Evolutionary conservation across 2,113 vertebrate species (phyloP).

Genomic region (Melospiza melodia): DNA sequence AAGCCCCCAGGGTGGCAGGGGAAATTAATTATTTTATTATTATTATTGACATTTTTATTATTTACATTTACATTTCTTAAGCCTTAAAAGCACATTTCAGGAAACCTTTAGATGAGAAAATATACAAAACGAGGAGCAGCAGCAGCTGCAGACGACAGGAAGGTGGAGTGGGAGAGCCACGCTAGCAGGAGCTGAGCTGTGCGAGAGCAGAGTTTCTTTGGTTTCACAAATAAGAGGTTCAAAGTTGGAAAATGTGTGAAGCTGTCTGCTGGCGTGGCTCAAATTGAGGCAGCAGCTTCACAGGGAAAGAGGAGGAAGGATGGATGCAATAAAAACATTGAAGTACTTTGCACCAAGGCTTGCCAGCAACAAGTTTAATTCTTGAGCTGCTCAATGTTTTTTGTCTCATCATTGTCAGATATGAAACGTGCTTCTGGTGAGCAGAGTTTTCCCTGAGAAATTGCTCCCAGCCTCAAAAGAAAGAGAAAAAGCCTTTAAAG

Average conservation of each 20-base stretch:
- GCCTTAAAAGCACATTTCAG: background rate
- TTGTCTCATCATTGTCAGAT: background rate
- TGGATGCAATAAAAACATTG: background rate
- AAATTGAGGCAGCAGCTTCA: background rate
- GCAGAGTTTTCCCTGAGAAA: background rate
- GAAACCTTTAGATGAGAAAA: background rate
- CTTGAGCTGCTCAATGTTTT: background rate
- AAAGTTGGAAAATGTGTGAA: background rate
- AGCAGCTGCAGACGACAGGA: conserved; percentile 10
- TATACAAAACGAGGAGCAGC: background rate
- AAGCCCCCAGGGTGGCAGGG: background rate
- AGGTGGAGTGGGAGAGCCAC: conserved; percentile 60
- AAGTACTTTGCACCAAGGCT: background rate
- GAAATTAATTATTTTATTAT: background rate
- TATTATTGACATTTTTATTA: too few species aligned
- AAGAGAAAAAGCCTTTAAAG: background rate
- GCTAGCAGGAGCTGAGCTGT: rapidly evolving
- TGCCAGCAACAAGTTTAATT: background rate
- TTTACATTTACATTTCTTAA: background rate
- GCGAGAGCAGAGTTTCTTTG: background rate
- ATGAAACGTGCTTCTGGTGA: background rate
- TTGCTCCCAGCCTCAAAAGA: background rate
- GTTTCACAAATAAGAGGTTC: background rate
- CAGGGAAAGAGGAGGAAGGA: background rate
- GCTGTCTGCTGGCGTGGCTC: background rate